A percentile compares a stretch with the other conserved stretches of the same genome.
These are phyloP conservation scores for Mimas tiliae DNA, from an alignment of 2,888 invertebrate species.

Conservation along the genomic window DNA sequence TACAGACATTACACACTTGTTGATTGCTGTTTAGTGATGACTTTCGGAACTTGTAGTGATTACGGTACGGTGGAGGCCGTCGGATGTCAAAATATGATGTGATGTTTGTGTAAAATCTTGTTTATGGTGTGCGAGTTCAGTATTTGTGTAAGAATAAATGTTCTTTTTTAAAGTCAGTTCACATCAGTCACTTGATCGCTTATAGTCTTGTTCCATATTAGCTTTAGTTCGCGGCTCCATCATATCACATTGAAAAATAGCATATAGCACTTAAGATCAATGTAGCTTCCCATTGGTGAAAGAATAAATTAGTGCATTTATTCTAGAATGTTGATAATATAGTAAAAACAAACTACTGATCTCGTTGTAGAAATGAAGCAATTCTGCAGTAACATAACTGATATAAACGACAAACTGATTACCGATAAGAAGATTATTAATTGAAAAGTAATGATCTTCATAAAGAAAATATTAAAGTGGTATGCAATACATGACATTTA, in stretches of 20 bases:
- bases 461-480: conserved; percentile 17
- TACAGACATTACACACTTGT: conserved; percentile 68
- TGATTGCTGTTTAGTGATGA: conserved; percentile 64
- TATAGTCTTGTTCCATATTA: too few relatives aligned
- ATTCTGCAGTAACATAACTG: background rate
- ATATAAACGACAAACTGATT: background rate
- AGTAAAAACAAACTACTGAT: background rate
- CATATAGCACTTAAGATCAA: too few relatives aligned
- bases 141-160: background rate
- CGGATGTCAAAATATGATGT: conserved; percentile 39
- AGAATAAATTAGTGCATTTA: too few relatives aligned
- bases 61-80: conserved; percentile 52
- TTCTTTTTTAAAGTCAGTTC: too few relatives aligned
- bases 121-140: background rate
- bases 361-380: background rate
- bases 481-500: conserved; percentile 36
- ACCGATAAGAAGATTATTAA: background rate
- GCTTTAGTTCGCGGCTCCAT: too few relatives aligned
- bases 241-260: too few relatives aligned
- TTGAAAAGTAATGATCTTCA: too few relatives aligned
- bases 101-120: conserved; percentile 25
- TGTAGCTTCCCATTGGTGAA: too few relatives aligned
- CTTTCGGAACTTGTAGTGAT: conserved; percentile 65
- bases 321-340: too few relatives aligned
- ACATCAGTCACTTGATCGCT: too few relatives aligned